Evolutionary conservation across 2,113 vertebrate species (phyloP).

Genomic region (Bufo gargarizans): DNA sequence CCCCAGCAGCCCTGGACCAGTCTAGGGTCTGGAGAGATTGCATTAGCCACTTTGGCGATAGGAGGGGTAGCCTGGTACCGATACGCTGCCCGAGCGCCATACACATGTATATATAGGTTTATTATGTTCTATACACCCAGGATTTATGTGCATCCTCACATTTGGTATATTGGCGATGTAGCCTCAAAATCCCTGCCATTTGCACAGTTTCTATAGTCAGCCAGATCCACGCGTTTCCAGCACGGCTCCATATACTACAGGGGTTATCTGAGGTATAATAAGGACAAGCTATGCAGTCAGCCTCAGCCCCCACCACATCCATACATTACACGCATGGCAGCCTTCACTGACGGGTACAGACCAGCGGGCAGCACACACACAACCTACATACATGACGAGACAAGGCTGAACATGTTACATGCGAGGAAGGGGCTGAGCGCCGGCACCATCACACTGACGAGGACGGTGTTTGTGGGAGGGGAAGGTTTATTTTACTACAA

Average conservation of each 20-base stretch:
- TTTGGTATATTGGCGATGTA: no score
- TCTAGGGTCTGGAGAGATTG: slow-evolving; percentile 36
- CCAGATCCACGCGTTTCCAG: neutral
- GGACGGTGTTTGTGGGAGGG: slow-evolving; percentile 25
- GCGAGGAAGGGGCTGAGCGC: neutral
- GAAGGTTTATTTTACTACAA: slow-evolving; percentile 46
- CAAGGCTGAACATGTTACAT: neutral
- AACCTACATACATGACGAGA: neutral
- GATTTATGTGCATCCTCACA: neutral
- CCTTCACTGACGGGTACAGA: neutral
- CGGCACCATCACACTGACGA: neutral
- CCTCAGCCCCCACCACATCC: neutral
- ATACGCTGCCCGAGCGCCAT: neutral
- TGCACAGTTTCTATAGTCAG: neutral
- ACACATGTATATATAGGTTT: no score
- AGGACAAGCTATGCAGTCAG: slow-evolving; percentile 39
- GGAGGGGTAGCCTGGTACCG: neutral
- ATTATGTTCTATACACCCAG: no score
- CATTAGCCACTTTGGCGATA: slow-evolving; percentile 7
- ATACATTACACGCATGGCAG: neutral
- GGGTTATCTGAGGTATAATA: slow-evolving; percentile 49
- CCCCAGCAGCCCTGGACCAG: slow-evolving; percentile 49
- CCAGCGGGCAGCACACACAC: no score
- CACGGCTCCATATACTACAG: slow-evolving; percentile 6
- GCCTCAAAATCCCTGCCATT: neutral